Conservation (phyloP, 1,140 invertebrate species). For the Bombus consobrinus region DNA sequence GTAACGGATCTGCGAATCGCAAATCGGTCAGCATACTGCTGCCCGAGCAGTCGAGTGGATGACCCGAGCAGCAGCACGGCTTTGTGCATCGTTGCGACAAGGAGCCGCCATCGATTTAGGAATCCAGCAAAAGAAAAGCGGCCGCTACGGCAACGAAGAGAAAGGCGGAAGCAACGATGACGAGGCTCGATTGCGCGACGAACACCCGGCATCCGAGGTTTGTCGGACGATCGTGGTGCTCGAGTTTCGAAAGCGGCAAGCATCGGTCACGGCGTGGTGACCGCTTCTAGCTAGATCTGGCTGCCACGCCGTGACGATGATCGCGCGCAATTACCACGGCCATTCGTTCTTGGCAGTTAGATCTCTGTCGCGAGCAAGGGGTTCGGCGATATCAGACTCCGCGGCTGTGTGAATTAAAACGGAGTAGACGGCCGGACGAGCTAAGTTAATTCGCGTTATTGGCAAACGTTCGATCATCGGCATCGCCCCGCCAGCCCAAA, state of each 20-base stretch:
- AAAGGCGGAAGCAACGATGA: neutral
- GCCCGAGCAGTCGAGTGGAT: slow-evolving; percentile 77
- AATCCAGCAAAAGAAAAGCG: slow-evolving; percentile 3
- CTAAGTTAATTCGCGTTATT: slow-evolving; percentile 9
- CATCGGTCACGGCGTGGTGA: neutral
- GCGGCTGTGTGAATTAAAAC: neutral
- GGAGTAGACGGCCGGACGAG: neutral
- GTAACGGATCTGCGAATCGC: slow-evolving; percentile 64
- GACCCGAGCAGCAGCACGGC: slow-evolving; percentile 74
- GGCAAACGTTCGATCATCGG: slow-evolving; percentile 22
- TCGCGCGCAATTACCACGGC: neutral
- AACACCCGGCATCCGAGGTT: neutral
- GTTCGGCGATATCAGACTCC: neutral
- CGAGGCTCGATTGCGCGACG: neutral
- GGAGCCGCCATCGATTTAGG: slow-evolving; percentile 69
- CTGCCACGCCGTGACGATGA: neutral
- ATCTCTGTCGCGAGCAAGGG: neutral
- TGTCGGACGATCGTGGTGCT: slow-evolving; percentile 9
- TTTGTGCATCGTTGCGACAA: slow-evolving; percentile 78
- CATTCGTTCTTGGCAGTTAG: neutral
- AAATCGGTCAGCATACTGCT: slow-evolving; percentile 81
- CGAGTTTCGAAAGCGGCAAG: neutral
- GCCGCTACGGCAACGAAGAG: neutral
- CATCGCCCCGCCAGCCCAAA: neutral
- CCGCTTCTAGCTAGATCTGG: slow-evolving; percentile 9